These are phyloP conservation scores for Plecotus auritus DNA, from an alignment of 2,113 vertebrate genomes.

Conservation along the genomic window DNA sequence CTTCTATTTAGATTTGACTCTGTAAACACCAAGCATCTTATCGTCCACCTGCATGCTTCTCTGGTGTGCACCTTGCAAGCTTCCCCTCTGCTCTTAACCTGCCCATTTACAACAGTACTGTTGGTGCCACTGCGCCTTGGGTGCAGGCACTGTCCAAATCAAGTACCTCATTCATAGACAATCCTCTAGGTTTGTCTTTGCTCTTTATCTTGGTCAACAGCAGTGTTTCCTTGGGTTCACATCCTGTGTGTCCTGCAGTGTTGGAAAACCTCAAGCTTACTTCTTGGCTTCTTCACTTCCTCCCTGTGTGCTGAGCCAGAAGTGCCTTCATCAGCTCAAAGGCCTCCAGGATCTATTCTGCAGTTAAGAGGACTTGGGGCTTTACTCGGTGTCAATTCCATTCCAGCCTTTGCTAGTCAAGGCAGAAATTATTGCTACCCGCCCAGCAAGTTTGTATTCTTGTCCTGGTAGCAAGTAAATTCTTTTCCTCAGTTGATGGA, in stretches of 20 bases:
- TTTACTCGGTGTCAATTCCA: neutral
- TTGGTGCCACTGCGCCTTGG: neutral
- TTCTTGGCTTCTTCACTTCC: neutral
- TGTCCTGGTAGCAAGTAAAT: neutral
- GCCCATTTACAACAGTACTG: neutral
- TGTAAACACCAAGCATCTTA: neutral
- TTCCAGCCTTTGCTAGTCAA: neutral
- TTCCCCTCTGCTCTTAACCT: neutral
- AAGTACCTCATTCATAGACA: fast-evolving
- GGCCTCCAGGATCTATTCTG: neutral
- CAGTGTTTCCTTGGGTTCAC: neutral
- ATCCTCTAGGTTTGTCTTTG: neutral
- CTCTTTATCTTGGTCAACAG: neutral
- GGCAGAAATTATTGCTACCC: neutral
- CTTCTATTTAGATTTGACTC: neutral
- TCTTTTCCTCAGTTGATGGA: neutral
- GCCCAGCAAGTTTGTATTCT: no score
- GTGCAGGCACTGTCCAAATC: neutral
- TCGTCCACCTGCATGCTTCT: neutral
- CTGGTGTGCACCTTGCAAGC: no score
- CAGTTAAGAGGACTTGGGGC: neutral
- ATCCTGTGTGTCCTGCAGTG: neutral
- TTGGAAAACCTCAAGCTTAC: neutral
- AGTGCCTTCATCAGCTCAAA: neutral
- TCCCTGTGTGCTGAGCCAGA: neutral